These are phyloP conservation scores for Cranoglanis bouderius DNA, from an alignment of 2,113 vertebrate species.

Conservation along the genomic window DNA sequence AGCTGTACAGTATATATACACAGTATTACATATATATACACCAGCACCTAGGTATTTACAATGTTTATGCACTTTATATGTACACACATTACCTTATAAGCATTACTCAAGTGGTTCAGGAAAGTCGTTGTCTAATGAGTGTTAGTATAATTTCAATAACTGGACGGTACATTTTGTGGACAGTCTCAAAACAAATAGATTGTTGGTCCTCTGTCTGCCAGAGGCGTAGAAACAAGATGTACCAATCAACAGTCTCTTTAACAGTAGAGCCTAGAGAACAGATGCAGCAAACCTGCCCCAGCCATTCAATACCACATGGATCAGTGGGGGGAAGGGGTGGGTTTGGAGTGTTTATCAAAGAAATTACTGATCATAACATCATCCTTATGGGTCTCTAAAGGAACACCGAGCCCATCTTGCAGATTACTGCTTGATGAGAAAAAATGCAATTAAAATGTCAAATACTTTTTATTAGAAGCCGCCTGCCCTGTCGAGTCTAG, in stretches of 20 bases:
- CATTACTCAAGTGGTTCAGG: background rate
- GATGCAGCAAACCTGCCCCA: conserved; percentile 25
- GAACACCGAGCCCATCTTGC: conserved; percentile 70
- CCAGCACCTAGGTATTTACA: background rate
- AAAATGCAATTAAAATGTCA: conserved; percentile 79
- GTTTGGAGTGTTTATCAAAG: conserved; percentile 70
- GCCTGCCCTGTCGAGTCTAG: conserved; percentile 66
- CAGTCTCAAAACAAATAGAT: background rate
- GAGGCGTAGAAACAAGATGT: background rate
- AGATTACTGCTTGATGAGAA: conserved; percentile 78
- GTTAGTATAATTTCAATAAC: conserved; percentile 6
- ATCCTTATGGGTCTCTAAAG: conserved; percentile 74
- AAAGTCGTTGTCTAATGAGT: background rate
- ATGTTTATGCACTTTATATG: background rate
- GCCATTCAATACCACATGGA: conserved; percentile 44
- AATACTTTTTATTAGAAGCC: conserved; percentile 75
- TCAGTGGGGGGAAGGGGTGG: conserved; percentile 33
- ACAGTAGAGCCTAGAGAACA: conserved; percentile 23
- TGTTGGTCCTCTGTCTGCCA: background rate
- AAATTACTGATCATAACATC: conserved; percentile 74
- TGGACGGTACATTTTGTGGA: background rate
- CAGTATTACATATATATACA: background rate
- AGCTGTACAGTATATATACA: background rate
- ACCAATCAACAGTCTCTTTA: conserved; percentile 40
- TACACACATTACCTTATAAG: background rate